Conservation (phyloP, 2,888 invertebrate species). For the Eupithecia subumbrata region DNA sequence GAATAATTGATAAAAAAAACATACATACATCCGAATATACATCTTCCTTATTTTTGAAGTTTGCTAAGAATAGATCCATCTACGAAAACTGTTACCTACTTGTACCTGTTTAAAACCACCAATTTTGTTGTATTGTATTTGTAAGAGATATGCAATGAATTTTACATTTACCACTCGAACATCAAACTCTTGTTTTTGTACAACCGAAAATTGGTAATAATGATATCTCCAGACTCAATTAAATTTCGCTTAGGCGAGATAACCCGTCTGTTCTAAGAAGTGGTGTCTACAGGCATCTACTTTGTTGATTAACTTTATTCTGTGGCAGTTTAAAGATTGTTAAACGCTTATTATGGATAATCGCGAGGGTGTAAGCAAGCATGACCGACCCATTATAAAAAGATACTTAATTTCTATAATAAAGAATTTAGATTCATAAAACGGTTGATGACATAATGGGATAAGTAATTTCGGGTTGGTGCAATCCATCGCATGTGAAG, state of each 20-base stretch:
- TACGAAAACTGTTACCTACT: neutral
- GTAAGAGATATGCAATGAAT: neutral
- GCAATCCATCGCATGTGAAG: constrained; percentile 72
- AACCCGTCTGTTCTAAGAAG: constrained; percentile 23
- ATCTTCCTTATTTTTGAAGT: neutral
- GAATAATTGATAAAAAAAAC: too few relatives aligned
- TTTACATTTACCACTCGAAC: neutral
- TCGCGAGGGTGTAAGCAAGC: constrained; percentile 73
- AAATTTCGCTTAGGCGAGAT: constrained; percentile 40
- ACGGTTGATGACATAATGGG: constrained; percentile 82
- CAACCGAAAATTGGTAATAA: constrained; percentile 12
- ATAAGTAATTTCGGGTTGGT: constrained; percentile 74
- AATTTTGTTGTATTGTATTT: neutral
- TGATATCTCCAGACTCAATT: constrained; percentile 36
- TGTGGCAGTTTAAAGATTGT: constrained; percentile 53
- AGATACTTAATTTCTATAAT: constrained; percentile 74
- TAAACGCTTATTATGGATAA: constrained; percentile 74
- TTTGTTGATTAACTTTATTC: constrained; percentile 14
- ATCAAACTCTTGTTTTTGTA: neutral
- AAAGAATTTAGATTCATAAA: constrained; percentile 80
- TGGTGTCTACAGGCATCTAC: constrained; percentile 10
- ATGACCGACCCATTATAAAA: constrained; percentile 69
- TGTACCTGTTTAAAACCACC: neutral
- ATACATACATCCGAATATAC: too few relatives aligned
- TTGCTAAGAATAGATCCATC: neutral